Conservation (phyloP, 1,140 invertebrate species). For the Sweltsa coloradensis region DNA sequence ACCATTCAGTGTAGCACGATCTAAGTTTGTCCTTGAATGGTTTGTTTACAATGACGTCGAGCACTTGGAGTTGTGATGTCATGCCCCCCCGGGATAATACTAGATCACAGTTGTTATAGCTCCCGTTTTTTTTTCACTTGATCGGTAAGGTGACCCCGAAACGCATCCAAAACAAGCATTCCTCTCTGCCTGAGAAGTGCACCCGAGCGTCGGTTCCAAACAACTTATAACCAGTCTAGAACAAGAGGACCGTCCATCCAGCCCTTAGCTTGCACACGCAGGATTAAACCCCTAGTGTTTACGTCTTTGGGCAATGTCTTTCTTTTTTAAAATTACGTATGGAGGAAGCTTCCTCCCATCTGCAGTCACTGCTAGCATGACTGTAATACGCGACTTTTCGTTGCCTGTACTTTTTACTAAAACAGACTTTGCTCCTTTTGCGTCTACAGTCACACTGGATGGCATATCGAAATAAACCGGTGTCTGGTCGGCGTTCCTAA, state of each 20-base stretch:
- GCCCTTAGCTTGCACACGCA: constrained; percentile 9
- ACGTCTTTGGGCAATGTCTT: constrained; percentile 8
- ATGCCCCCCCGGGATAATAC: constrained; percentile 17
- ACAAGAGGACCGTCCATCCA: constrained; percentile 10
- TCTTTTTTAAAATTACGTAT: constrained; percentile 8
- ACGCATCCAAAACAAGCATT: constrained; percentile 9
- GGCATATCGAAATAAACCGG: constrained; percentile 13
- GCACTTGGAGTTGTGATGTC: constrained; percentile 21
- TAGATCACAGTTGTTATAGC: constrained; percentile 8
- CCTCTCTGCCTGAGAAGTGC: background rate
- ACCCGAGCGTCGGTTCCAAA: constrained; percentile 10
- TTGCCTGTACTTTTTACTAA: background rate
- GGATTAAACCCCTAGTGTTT: background rate
- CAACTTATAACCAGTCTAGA: constrained; percentile 8
- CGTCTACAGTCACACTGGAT: constrained; percentile 5
- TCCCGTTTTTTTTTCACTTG: too few relatives aligned
- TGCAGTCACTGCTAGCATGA: constrained; percentile 7
- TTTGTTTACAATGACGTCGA: constrained; percentile 6
- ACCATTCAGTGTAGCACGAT: constrained; percentile 1
- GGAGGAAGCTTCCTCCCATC: constrained; percentile 9
- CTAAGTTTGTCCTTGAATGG: constrained; percentile 5
- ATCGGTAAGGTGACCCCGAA: constrained; percentile 8
- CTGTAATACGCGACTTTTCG: background rate
- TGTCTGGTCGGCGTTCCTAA: constrained; percentile 12
- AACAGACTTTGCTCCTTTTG: constrained; percentile 7